phyloP scores from a whole-genome alignment of 2,797 vertebrate genomes.

The Gambelia wislizenii region DNA sequence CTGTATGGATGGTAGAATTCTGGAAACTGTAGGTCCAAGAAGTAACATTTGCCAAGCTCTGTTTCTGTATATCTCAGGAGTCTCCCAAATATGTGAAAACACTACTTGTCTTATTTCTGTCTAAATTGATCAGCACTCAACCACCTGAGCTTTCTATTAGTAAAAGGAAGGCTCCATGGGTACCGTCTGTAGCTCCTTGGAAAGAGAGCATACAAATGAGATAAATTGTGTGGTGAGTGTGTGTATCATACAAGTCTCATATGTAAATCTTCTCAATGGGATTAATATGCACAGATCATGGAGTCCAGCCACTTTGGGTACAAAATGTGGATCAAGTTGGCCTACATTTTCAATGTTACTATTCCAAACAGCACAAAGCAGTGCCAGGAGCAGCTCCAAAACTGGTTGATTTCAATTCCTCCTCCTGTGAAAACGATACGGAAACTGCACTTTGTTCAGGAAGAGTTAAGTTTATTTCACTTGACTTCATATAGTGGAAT shows the following conservation, averaged over 20 bases:
- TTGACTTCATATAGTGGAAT: not conserved
- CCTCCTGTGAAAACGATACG: not conserved
- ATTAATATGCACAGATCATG: not conserved
- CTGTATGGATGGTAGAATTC: not conserved
- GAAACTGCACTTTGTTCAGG: not conserved
- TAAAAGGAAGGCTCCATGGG: not conserved
- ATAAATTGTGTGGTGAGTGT: not conserved
- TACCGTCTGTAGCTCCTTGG: not conserved
- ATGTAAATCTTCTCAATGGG: not conserved
- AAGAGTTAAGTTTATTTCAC: slow-evolving; percentile 10
- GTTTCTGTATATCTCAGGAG: not conserved
- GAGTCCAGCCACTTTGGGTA: not conserved
- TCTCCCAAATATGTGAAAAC: not conserved
- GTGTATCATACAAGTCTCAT: not conserved
- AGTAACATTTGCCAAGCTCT: too few relatives aligned
- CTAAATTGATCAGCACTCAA: not conserved
- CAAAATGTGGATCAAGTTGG: not conserved
- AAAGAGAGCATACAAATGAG: not conserved
- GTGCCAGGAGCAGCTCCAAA: not conserved
- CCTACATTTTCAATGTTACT: not conserved
- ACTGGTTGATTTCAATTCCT: not conserved
- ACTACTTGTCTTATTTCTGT: not conserved
- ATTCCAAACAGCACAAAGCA: not conserved
- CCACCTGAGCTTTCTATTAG: not conserved
- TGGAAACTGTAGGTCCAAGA: too few relatives aligned